Base-by-base conservation (phyloP, 2,113 vertebrate species). In the Platichthys stellatus region DNA sequence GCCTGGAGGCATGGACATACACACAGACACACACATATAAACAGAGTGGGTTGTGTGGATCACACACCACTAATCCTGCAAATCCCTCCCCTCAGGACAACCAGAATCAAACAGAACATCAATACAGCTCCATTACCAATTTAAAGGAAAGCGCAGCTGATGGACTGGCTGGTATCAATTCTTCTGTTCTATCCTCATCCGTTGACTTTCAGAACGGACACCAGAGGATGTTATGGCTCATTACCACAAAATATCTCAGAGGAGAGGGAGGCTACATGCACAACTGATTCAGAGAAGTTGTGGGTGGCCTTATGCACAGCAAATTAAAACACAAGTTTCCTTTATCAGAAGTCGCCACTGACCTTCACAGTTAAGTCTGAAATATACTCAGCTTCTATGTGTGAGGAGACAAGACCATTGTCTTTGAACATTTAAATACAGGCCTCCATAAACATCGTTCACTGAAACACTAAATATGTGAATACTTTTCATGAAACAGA, bases 1-100 rank as follows among this genome's bases (percentile, higher is more conserved):
- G 98, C 98, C 98, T 24, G 65, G 18, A 51, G 5, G 18, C 15
- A 18, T 17, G 5, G 13, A 47, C 47, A 51, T 17, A 18, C 31
- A 67, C 47, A 20, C 43, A 65, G 0, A 65, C 40, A 49, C 28
- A 17, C 47, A 47, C 45, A 53, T n/a, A 53, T n/a, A n/a, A 7
- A 53, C 51, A 53, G 26, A 66, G 2, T 38, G 35, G 40, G 12
- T 43, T 43, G 40, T 43, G 10, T 0, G 40, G 40, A 43, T 43
- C 24, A 65, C 8, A 81, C 13, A 4, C 5, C 12, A 43, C 40
- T 43, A 11, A 43, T 43, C 40, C 40, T 43, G 40, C 11, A 12
- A 43, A 43, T 43, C 40, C 40, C 40, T 13, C 40, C 40, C 40
- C 40, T 43, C 40, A 13, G 40, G 31, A 60, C 31, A 63, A 26